phyloP scores from a whole-genome alignment of 2,888 invertebrate species.

The Linnaemya vulpina region DNA sequence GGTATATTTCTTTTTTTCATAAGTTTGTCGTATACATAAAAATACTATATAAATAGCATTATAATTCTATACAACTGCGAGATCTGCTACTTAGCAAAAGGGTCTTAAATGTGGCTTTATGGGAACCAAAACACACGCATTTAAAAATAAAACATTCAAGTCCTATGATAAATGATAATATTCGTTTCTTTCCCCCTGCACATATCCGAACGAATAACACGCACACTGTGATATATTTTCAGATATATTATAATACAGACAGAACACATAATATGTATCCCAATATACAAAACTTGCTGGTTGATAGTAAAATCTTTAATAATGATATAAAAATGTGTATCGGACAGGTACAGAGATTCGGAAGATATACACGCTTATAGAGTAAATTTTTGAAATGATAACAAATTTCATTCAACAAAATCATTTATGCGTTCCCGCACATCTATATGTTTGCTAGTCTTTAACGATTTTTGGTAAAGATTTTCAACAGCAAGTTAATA shows the following conservation, averaged over 20 bases:
- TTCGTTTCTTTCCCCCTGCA: background rate
- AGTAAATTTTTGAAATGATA: no score
- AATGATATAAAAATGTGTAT: background rate
- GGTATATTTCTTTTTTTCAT: constrained; percentile 13
- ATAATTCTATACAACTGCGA: background rate
- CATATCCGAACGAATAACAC: background rate
- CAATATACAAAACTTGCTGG: constrained; percentile 49
- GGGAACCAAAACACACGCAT: constrained; percentile 59
- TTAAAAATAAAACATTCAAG: constrained; percentile 45
- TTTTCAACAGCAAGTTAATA: constrained; percentile 76
- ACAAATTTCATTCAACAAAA: background rate
- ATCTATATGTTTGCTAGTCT: constrained; percentile 61
- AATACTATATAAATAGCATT: constrained; percentile 9
- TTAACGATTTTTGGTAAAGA: constrained; percentile 72
- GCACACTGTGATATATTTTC: constrained; percentile 16
- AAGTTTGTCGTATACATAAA: background rate
- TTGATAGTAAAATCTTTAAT: constrained; percentile 1
- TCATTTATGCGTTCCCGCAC: background rate
- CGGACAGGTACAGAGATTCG: background rate
- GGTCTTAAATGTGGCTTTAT: constrained; percentile 60
- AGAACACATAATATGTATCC: constrained; percentile 36
- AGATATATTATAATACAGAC: constrained; percentile 20
- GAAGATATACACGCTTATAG: background rate
- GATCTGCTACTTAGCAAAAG: constrained; percentile 21
- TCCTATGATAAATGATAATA: constrained; percentile 61